Evolutionary conservation across 1,140 invertebrate species (phyloP).

Genomic region (Arctopsyche grandis): DNA sequence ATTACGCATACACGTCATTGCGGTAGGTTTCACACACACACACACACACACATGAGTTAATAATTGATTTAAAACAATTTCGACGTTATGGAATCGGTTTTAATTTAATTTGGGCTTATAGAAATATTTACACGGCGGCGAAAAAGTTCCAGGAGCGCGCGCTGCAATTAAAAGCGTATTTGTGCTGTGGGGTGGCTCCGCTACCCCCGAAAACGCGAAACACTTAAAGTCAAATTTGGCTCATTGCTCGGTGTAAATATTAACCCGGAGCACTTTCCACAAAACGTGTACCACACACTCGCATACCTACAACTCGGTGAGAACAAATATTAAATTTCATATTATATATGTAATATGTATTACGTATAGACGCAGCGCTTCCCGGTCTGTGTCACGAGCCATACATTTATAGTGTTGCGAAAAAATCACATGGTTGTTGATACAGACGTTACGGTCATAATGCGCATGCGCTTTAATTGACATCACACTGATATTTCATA

Average conservation of each 20-base stretch:
- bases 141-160: background rate
- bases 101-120: constrained; percentile 27
- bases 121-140: constrained; percentile 31
- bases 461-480: too few species aligned
- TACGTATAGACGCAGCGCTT: background rate
- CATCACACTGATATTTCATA: too few species aligned
- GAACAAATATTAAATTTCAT: constrained; percentile 53
- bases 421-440: too few species aligned
- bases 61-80: background rate
- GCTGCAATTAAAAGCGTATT: constrained; percentile 43
- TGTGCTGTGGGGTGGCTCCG: constrained; percentile 4
- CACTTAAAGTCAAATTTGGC: constrained; percentile 47
- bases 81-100: constrained; percentile 5
- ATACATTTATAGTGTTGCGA: too few species aligned
- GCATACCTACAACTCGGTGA: constrained; percentile 38
- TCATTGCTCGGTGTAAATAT: constrained; percentile 48
- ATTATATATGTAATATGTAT: constrained; percentile 7
- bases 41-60: background rate
- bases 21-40: too few species aligned
- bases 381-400: too few species aligned
- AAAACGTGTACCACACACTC: constrained; percentile 38
- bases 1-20: too few species aligned
- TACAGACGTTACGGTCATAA: too few species aligned
- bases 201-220: constrained; percentile 26
- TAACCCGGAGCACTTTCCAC: constrained; percentile 47